phyloP scores from a whole-genome alignment of 2,888 invertebrate genomes.

The Drosophila sordidapex region DNA sequence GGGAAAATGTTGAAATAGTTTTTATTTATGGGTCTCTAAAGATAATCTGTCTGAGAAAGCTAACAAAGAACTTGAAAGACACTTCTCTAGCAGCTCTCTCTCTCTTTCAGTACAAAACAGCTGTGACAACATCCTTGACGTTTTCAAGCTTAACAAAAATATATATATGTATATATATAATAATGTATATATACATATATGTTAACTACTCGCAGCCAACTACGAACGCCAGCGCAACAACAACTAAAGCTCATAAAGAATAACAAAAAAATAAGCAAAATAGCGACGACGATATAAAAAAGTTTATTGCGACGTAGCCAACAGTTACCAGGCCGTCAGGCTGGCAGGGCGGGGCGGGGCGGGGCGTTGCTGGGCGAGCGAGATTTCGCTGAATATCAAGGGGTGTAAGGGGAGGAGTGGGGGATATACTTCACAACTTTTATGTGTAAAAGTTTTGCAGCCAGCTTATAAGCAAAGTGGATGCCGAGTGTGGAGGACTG shows the following conservation, averaged over 20 bases:
- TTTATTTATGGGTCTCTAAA: conserved; percentile 15
- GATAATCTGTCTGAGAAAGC: conserved; percentile 12
- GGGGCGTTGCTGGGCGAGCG: background rate
- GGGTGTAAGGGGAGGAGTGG: background rate
- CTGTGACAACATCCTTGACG: conserved; percentile 46
- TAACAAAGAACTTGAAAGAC: conserved; percentile 6
- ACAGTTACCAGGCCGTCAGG: conserved; percentile 23
- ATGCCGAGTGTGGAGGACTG: conserved; percentile 29
- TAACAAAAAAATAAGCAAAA: conserved; percentile 29
- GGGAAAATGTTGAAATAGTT: conserved; percentile 1
- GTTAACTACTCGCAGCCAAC: conserved; percentile 50
- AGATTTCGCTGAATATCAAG: background rate
- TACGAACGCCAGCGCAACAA: conserved; percentile 24
- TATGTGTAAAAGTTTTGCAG: conserved; percentile 45
- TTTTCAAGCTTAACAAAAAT: conserved; percentile 35
- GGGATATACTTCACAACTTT: conserved; percentile 27
- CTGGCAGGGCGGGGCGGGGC: background rate
- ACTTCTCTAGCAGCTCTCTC: conserved; percentile 7
- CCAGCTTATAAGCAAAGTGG: conserved; percentile 24
- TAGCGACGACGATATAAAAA: conserved; percentile 25
- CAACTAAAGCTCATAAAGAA: conserved; percentile 42
- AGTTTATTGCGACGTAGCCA: conserved; percentile 58
- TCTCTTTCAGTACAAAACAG: conserved; percentile 18
- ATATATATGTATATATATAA: background rate
- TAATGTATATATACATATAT: conserved; percentile 4